Conservation (phyloP, 2,888 invertebrate genomes). For the Aleiodes testaceus region DNA sequence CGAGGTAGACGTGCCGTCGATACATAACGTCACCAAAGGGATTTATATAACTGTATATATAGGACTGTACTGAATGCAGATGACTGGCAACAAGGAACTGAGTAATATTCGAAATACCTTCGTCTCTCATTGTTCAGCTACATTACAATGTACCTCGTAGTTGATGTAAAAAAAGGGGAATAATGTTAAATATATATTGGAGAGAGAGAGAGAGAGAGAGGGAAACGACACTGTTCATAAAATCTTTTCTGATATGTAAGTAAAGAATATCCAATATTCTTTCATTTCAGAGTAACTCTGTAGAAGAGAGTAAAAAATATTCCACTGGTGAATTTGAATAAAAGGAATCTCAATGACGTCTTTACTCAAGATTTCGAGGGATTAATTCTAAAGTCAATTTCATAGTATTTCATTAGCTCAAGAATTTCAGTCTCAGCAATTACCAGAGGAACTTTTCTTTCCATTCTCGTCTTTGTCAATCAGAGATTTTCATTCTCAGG, state of each 20-base stretch:
- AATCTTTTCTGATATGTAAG: too few relatives aligned
- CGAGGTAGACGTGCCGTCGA: conserved; percentile 52
- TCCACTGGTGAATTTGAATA: background rate
- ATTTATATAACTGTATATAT: conserved; percentile 35
- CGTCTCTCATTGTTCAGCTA: background rate
- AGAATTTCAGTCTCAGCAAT: conserved; percentile 30
- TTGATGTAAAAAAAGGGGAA: background rate
- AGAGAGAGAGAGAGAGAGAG: too few relatives aligned
- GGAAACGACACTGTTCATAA: background rate
- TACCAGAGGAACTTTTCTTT: too few relatives aligned
- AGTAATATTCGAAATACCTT: conserved; percentile 5
- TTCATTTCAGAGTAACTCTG: background rate
- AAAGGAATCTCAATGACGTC: conserved; percentile 11
- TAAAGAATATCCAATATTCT: conserved; percentile 3
- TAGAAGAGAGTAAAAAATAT: background rate
- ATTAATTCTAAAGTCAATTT: conserved; percentile 53
- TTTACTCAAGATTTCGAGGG: conserved; percentile 42
- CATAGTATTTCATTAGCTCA: conserved; percentile 49
- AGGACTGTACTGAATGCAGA: conserved; percentile 12
- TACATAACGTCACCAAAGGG: conserved; percentile 56
- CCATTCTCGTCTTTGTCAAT: too few relatives aligned
- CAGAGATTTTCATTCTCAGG: background rate
- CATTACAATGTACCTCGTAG: background rate
- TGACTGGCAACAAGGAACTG: background rate
- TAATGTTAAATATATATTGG: too few relatives aligned